phyloP scores from a whole-genome alignment of 2,113 vertebrate genomes.

The Cyanoderma ruficeps region DNA sequence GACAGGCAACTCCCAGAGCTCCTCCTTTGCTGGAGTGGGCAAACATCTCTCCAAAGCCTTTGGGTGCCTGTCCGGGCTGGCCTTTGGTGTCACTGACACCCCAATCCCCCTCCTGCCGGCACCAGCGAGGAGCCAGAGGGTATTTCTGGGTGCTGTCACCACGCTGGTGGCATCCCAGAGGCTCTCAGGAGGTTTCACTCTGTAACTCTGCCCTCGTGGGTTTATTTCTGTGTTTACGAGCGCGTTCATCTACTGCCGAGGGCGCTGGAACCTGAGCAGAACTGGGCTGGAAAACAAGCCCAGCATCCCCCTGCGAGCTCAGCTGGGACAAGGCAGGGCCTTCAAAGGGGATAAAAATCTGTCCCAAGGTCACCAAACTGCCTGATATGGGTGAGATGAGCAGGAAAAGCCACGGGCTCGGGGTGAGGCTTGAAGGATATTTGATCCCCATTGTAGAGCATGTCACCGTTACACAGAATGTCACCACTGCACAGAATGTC shows the following conservation, averaged over 20 bases:
- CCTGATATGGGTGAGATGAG: not conserved
- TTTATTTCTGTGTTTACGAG: constrained; percentile 72
- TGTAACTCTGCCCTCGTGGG: not conserved
- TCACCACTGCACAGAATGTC: not conserved
- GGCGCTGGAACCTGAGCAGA: constrained; percentile 11
- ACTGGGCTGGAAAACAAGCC: not conserved
- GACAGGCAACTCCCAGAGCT: not conserved
- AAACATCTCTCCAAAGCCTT: not conserved
- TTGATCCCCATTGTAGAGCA: not conserved
- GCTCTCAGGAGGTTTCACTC: not conserved
- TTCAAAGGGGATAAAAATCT: not conserved
- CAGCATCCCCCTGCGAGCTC: not conserved
- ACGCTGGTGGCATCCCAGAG: constrained; percentile 6
- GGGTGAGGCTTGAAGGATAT: not conserved
- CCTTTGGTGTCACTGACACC: not conserved
- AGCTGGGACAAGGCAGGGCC: not conserved
- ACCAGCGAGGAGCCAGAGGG: not conserved
- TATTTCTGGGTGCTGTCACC: constrained; percentile 7
- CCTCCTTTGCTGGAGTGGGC: not conserved
- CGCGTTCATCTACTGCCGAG: not conserved
- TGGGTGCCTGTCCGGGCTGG: not conserved
- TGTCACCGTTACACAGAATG: not conserved
- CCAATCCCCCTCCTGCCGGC: not conserved
- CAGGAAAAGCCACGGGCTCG: fast-evolving
- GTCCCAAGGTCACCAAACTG: not conserved